Evolutionary conservation across 92 coral and sea anemone species (phyloP), one percentile per base, ranked within the genome.

Genomic region (Siderastrea siderea): DNA sequence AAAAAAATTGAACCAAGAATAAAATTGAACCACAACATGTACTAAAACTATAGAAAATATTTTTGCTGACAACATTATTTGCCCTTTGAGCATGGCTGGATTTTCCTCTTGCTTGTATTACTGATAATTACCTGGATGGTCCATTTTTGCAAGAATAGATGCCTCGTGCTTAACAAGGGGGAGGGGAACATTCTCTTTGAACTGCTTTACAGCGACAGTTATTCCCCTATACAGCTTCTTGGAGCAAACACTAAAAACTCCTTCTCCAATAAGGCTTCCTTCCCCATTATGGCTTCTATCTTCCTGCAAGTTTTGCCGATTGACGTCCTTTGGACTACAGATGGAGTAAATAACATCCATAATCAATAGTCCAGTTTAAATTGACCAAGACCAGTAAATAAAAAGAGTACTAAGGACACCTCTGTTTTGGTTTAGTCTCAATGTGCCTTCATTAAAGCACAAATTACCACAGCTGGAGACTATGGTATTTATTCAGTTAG

Each of bases 71-170:
- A 26, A 26, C 1, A 43, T 53, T 19, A 59, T 52, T n/a, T n/a
- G 49, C 11, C 50, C 50, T 52, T 75, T 59, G 47, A 45, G 62
- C 15, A 51, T 47, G 19, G 70, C 80, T 75, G 80, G 80, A 59
- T 52, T 53, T 53, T 75, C 64, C 50, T 75, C 50, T 75, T 44
- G n/a, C 17, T 80, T 47, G 16, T 64, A 51, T 51, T 68, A 80
- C 79, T 75, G 66, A 75, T 57, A 7, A 74, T 79, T 64, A 85
- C 89, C 83, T 85, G 83, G 89, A 48, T 85, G 89, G 44, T 75
- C 83, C 68, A 63, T 46, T 62, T 75, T 57, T 17, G 73, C 54
- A 15, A 76, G 59, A 52, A 76, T 10, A 44, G 89, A 63, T 63
- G 89, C 89, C 59, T 85, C 89, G 2, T 75, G 78, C 26, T 65